Percentiles rank a stretch among this genome's conserved stretches.
These are phyloP conservation scores for Tethea ocularis DNA, from an alignment of 2,888 invertebrate species.

Conservation along the genomic window DNA sequence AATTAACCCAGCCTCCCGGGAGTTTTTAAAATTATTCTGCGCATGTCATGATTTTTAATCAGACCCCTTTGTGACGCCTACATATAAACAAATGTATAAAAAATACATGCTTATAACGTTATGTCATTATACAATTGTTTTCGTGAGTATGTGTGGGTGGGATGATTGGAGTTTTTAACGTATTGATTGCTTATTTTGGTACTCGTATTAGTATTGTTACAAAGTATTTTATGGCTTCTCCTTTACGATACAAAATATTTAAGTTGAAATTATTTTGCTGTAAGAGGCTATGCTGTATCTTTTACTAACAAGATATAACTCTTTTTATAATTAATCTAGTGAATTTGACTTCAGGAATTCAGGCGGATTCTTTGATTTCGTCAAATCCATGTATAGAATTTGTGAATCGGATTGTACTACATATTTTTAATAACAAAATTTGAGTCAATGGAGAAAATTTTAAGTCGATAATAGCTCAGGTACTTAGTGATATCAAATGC, in stretches of 20 bases:
- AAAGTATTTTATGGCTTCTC: background rate
- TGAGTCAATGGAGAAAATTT: no score
- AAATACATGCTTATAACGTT: slow-evolving; percentile 39
- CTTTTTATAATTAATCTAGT: no score
- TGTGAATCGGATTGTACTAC: no score
- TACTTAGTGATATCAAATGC: no score
- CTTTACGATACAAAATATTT: background rate
- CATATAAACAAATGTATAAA: slow-evolving; percentile 39
- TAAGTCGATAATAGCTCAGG: no score
- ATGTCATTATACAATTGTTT: slow-evolving; percentile 44
- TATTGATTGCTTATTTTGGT: background rate
- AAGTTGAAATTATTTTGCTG: background rate
- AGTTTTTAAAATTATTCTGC: slow-evolving; percentile 83
- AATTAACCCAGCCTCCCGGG: slow-evolving; percentile 81
- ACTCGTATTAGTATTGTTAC: background rate
- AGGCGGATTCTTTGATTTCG: no score
- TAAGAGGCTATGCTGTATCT: no score
- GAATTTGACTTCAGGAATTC: no score
- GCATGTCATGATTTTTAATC: slow-evolving; percentile 84
- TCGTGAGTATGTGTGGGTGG: background rate
- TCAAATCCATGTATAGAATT: no score
- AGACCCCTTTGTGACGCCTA: slow-evolving; percentile 74
- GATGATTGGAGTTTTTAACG: background rate
- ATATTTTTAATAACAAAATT: no score
- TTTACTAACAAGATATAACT: no score